Percentiles rank a stretch among this genome's conserved stretches.
These are phyloP conservation scores for Laspeyria flexula DNA, from an alignment of 2,888 invertebrate species.

Conservation along the genomic window DNA sequence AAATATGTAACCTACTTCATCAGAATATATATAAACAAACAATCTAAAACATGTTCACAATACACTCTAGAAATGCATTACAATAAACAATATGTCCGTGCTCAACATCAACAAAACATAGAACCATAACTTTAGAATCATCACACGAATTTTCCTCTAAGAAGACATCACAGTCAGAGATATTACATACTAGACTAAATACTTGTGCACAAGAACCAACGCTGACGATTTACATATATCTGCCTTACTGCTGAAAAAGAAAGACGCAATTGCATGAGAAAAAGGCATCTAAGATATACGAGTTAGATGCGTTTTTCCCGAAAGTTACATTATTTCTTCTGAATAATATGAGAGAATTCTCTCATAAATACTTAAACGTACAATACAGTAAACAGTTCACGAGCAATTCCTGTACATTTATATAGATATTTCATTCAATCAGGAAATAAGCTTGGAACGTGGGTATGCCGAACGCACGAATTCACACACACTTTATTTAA, in stretches of 20 bases:
- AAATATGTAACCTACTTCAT: slow-evolving; percentile 33
- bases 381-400: neutral
- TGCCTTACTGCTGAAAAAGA: too few relatives aligned
- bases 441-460: too few relatives aligned
- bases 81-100: slow-evolving; percentile 59
- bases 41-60: slow-evolving; percentile 59
- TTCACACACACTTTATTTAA: neutral
- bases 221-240: slow-evolving; percentile 18
- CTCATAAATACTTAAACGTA: neutral
- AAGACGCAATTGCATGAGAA: too few relatives aligned
- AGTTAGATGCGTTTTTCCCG: too few relatives aligned
- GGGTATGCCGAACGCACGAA: too few relatives aligned
- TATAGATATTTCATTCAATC: too few relatives aligned
- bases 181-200: slow-evolving; percentile 62
- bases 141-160: slow-evolving; percentile 79
- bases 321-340: too few relatives aligned
- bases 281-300: too few relatives aligned
- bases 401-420: neutral
- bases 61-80: slow-evolving; percentile 75
- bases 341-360: too few relatives aligned
- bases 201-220: slow-evolving; percentile 34
- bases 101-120: slow-evolving; percentile 75
- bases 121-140: slow-evolving; percentile 64
- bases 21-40: slow-evolving; percentile 68
- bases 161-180: slow-evolving; percentile 85